phyloP scores from a whole-genome alignment of 2,888 invertebrate species.

The Lottia scabra region DNA sequence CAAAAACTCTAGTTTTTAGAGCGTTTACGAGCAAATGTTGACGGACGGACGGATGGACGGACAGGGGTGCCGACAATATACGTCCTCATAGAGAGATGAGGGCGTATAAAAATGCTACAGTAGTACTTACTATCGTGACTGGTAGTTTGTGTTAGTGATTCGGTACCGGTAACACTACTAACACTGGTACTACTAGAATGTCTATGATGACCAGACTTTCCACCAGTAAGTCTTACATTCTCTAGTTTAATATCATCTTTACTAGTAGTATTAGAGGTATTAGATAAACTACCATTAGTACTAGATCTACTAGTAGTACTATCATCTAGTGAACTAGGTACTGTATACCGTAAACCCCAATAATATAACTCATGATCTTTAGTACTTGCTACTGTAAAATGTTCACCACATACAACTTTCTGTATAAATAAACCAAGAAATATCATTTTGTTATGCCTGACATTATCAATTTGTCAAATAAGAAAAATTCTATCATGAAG shows the following conservation, averaged over 20 bases:
- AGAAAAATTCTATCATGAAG: no score
- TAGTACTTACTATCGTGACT: conserved; percentile 1
- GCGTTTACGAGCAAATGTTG: no score
- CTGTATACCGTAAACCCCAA: conserved; percentile 74
- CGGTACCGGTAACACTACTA: conserved; percentile 25
- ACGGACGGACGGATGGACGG: no score
- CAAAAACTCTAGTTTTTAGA: no score
- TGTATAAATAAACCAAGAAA: conserved; percentile 51
- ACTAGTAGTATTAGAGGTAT: conserved; percentile 20
- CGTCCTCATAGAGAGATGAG: no score
- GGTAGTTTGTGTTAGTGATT: not conserved
- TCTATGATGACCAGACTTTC: conserved; percentile 34
- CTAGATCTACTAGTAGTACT: conserved; percentile 45
- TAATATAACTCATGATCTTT: conserved; percentile 78
- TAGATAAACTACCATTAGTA: conserved; percentile 29
- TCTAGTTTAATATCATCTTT: conserved; percentile 37
- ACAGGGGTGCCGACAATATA: no score
- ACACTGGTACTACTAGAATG: conserved; percentile 42
- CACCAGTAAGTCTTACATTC: no score
- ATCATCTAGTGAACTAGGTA: conserved; percentile 28
- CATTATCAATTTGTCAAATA: no score
- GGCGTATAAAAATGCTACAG: no score
- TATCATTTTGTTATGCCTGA: not conserved
- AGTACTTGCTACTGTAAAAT: conserved; percentile 77
- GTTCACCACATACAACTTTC: conserved; percentile 77